phyloP scores from a whole-genome alignment of 2,888 invertebrate genomes.

The Melikaiella ostensackeni region DNA sequence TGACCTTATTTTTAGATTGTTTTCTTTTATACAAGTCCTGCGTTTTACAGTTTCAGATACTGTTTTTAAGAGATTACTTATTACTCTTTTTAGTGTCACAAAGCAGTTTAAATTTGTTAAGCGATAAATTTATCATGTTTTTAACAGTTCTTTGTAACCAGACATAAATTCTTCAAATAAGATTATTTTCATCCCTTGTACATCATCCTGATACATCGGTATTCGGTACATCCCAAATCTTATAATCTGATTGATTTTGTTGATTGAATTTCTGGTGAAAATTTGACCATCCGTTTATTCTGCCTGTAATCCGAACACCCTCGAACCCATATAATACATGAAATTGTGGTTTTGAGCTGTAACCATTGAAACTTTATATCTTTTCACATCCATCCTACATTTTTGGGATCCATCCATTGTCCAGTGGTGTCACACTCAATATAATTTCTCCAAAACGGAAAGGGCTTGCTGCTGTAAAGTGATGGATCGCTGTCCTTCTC shows the following conservation, averaged over 20 bases:
- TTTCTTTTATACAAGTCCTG: no score
- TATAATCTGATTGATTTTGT: constrained; percentile 36
- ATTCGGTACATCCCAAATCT: neutral
- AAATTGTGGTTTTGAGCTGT: constrained; percentile 20
- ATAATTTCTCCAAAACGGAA: constrained; percentile 11
- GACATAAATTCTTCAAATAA: neutral
- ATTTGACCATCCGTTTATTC: constrained; percentile 33
- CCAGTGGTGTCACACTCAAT: constrained; percentile 28
- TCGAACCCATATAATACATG: constrained; percentile 9
- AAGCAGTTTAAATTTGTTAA: neutral
- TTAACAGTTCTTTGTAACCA: neutral
- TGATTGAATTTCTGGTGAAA: constrained; percentile 32
- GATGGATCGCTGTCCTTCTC: constrained; percentile 27
- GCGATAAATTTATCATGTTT: neutral
- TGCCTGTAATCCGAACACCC: constrained; percentile 10
- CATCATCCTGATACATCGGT: neutral
- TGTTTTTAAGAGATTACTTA: no score
- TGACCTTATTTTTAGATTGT: no score
- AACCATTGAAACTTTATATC: constrained; percentile 22
- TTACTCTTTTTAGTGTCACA: neutral
- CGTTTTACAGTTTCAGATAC: no score
- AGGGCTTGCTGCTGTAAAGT: constrained; percentile 16
- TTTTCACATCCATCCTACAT: constrained; percentile 22
- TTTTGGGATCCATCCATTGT: constrained; percentile 18
- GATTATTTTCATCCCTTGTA: neutral